These are phyloP conservation scores for Molothrus ater DNA, from an alignment of 2,797 vertebrate species.

Conservation along the genomic window DNA sequence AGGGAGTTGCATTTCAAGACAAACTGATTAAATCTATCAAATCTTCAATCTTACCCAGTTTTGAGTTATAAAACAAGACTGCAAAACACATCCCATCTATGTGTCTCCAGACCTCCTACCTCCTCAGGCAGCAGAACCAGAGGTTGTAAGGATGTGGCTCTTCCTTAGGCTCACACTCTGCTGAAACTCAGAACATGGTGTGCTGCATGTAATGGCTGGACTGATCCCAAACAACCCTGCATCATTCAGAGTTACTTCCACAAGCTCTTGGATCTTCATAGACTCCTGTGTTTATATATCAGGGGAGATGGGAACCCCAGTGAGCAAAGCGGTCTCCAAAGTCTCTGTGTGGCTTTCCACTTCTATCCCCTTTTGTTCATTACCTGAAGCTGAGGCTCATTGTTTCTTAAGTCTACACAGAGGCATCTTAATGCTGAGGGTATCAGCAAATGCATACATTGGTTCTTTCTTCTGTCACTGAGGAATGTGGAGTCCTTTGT, in stretches of 20 bases:
- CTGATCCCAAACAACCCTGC: neutral
- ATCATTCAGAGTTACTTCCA: neutral
- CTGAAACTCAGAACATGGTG: neutral
- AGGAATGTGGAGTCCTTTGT: conserved; percentile 67
- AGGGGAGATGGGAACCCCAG: neutral
- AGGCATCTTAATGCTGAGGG: conserved; percentile 63
- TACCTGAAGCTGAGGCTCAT: conserved; percentile 53
- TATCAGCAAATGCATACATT: conserved; percentile 65
- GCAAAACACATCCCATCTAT: neutral
- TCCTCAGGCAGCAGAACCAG: neutral
- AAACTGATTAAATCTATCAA: neutral
- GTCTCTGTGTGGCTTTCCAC: neutral
- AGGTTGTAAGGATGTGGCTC: neutral
- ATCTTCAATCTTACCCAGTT: neutral
- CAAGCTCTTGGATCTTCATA: neutral
- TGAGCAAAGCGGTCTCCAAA: conserved; percentile 6
- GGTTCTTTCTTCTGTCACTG: conserved; percentile 64
- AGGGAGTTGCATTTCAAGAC: neutral
- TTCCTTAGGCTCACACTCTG: neutral
- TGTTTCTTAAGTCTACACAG: conserved; percentile 60
- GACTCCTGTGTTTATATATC: neutral
- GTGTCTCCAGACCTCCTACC: neutral
- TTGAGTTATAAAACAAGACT: neutral
- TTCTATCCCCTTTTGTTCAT: conserved; percentile 37
- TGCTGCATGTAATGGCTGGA: neutral